These are phyloP conservation scores for Sardina pilchardus DNA, from an alignment of 2,113 vertebrate species.

Conservation along the genomic window DNA sequence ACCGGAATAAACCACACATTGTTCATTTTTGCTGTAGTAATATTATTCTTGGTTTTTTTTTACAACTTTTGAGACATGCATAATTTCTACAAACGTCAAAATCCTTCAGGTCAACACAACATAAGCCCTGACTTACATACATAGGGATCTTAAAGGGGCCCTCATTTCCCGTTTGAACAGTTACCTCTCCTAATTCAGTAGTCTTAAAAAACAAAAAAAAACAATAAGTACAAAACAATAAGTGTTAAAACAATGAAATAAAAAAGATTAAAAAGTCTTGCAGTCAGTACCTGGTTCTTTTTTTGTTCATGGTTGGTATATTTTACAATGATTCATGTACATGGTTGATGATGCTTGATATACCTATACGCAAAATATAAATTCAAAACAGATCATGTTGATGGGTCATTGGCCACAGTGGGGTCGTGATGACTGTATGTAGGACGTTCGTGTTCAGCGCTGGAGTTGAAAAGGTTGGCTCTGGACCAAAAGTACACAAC, in stretches of 20 bases:
- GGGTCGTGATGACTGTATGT: neutral
- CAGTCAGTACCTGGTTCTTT: neutral
- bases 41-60: neutral
- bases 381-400: constrained; percentile 12
- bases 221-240: constrained; percentile 32
- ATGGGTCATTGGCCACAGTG: neutral
- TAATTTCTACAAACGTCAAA: neutral
- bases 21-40: neutral
- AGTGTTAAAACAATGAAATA: constrained; percentile 13
- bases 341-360: neutral
- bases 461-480: neutral
- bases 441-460: neutral
- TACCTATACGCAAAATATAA: neutral
- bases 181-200: neutral
- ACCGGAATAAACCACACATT: neutral
- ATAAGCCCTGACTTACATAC: neutral
- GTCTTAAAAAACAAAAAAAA: constrained; percentile 16
- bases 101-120: neutral
- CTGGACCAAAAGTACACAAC: neutral
- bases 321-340: neutral
- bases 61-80: neutral
- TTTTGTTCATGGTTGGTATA: neutral
- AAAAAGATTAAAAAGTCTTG: neutral
- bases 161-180: neutral
- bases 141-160: neutral